phyloP scores from a whole-genome alignment of 1,140 invertebrate genomes.

The Chironomus tepperi region DNA sequence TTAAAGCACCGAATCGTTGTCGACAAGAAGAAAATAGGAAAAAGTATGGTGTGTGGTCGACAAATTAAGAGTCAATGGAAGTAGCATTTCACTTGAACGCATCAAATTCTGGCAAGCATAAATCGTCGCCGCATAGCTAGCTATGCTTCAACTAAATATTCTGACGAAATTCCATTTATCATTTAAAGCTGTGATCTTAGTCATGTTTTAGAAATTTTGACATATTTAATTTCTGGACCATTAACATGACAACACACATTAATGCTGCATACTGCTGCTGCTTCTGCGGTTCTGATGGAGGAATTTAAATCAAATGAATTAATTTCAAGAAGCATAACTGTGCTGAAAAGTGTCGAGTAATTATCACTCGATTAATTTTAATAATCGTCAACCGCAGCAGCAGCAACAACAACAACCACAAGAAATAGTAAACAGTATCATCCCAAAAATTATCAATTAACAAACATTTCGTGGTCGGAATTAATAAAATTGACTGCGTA shows the following conservation, averaged over 20 bases:
- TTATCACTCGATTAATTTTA: conserved; percentile 19
- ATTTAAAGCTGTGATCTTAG: not conserved
- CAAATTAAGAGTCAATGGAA: not conserved
- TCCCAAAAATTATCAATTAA: not conserved
- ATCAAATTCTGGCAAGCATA: not conserved
- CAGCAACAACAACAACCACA: no score
- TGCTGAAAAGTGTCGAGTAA: conserved; percentile 9
- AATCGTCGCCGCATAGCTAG: no score
- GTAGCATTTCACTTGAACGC: not conserved
- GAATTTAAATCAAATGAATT: not conserved
- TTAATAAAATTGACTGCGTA: not conserved
- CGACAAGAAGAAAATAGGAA: not conserved
- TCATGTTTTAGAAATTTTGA: conserved; percentile 5
- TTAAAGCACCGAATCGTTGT: not conserved
- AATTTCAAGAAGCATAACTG: not conserved
- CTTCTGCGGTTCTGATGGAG: no score
- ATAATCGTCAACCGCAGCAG: not conserved
- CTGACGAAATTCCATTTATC: conserved; percentile 19
- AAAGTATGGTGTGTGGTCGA: not conserved
- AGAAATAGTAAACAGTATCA: no score
- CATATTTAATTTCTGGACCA: not conserved
- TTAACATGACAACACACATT: not conserved
- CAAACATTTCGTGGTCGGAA: not conserved
- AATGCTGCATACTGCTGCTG: not conserved
- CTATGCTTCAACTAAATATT: not conserved